These are phyloP conservation scores for Rhizoglyphus robini DNA, from an alignment of 1,140 invertebrate genomes.

Conservation along the genomic window DNA sequence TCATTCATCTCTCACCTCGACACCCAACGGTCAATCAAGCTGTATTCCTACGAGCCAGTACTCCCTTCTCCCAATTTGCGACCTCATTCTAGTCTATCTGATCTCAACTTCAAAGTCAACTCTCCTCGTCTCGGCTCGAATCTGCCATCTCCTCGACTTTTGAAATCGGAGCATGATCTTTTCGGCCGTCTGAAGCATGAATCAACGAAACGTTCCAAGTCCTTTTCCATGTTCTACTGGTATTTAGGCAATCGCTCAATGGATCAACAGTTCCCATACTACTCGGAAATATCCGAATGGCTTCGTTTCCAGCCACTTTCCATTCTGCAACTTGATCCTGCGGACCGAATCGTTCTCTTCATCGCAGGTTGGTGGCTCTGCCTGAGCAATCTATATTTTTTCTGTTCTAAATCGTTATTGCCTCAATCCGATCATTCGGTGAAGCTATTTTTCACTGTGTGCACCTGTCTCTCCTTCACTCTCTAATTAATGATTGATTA, in stretches of 20 bases:
- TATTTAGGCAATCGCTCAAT: conserved; percentile 4
- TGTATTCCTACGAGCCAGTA: not conserved
- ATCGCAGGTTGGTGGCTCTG: conserved; percentile 65
- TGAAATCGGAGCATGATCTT: conserved; percentile 1
- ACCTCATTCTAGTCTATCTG: conserved; percentile 15
- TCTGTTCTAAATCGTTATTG: not conserved
- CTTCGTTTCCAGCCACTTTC: conserved; percentile 86
- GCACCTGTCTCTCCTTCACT: too few relatives aligned
- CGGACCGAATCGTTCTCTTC: conserved; percentile 79
- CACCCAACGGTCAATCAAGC: too few relatives aligned
- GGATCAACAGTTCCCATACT: conserved; percentile 10
- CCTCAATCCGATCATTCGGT: too few relatives aligned
- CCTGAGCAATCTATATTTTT: not conserved
- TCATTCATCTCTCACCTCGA: too few relatives aligned
- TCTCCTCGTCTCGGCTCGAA: not conserved
- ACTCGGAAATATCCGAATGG: conserved; percentile 58
- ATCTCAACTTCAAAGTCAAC: not conserved
- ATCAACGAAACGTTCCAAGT: conserved; percentile 16
- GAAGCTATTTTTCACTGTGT: too few relatives aligned
- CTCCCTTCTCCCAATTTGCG: not conserved
- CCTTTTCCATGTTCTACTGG: conserved; percentile 12
- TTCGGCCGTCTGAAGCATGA: not conserved
- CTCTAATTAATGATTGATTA: not conserved
- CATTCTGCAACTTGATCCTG: conserved; percentile 83
- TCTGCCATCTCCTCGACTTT: not conserved